Conservation (phyloP, 2,888 invertebrate species). For the Cataglyphis cursor region DNA sequence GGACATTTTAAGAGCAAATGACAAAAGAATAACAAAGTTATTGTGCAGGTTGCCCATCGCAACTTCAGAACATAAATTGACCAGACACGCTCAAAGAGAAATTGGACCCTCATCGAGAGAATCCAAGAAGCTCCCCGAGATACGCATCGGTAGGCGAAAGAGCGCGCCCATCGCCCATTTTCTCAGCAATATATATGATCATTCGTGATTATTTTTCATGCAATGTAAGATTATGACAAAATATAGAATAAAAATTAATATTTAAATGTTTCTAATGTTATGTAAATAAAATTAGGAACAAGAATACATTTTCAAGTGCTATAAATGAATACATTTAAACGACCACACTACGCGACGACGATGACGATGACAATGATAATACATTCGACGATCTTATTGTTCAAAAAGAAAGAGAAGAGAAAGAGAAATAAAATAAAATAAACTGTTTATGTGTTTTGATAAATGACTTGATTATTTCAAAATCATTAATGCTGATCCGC, state of each 20-base stretch:
- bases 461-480: constrained; percentile 62
- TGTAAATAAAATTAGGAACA: constrained; percentile 80
- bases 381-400: constrained; percentile 73
- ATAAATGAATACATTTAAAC: constrained; percentile 32
- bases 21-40: not conserved
- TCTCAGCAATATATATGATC: constrained; percentile 79
- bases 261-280: constrained; percentile 84
- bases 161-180: constrained; percentile 28
- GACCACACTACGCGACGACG: not conserved
- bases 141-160: not conserved
- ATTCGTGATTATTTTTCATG: constrained; percentile 79
- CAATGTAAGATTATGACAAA: constrained; percentile 64
- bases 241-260: constrained; percentile 71
- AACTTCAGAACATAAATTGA: not conserved
- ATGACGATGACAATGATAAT: constrained; percentile 27
- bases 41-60: not conserved
- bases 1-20: not conserved
- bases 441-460: constrained; percentile 81
- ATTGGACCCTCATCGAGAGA: not conserved
- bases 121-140: not conserved
- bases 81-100: not conserved
- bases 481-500: not conserved
- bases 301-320: constrained; percentile 69
- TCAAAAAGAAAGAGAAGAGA: constrained; percentile 59
- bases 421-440: constrained; percentile 71